Evolutionary conservation across 1,140 invertebrate genomes (phyloP), one percentile per base, ranked within the genome.

Genomic region (Drosophila biarmipes): DNA sequence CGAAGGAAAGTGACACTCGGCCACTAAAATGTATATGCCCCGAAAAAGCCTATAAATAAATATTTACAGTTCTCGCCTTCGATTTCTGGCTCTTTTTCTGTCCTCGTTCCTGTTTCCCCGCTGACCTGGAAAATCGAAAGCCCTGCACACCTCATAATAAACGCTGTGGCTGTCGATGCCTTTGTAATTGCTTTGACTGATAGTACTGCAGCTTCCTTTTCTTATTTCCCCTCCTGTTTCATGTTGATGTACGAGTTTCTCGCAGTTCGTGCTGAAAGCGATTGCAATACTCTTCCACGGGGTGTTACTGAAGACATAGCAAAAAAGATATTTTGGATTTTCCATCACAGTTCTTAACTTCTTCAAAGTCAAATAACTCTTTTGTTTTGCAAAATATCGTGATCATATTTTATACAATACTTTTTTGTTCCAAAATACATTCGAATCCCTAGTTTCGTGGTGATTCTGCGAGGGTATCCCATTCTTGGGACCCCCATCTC

Each of bases 1-100:
- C 40, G 29, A 81, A 81, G 75, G 81, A 87, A 86, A 86, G 82
- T 81, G 24, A 45, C 51, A 64, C 48, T 61, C 19, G 53, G 45
- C 14, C 11, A 10, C 0, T 24, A 35, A 35, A 40, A 7, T n/a
- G 6, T 21, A 21, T 5, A 46, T 24, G 4, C 21, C 43, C 21
- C 12, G 12, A 19, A 42, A 37, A 27, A 35, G 14, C 31, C 43
- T 54, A 78, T 67, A 68, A 63, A 75, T 71, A 76, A 64, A 71
- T 72, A 81, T 80, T 80, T 74, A 59, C 49, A 31, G 34, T 68
- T 68, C 38, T 55, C 24, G 48, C 14, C 31, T 37, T 45, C 19
- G 19, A n/a, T 48, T 51, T 15, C 10, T 19, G 19, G n/a, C 19
- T 45, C 21, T 31, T 31, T 29, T 31, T 53, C 34, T 37, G 46